Percentiles rank a stretch among this genome's conserved stretches.
These are phyloP conservation scores for Acridotheres tristis DNA, from an alignment of 2,797 vertebrate genomes.

Conservation along the genomic window DNA sequence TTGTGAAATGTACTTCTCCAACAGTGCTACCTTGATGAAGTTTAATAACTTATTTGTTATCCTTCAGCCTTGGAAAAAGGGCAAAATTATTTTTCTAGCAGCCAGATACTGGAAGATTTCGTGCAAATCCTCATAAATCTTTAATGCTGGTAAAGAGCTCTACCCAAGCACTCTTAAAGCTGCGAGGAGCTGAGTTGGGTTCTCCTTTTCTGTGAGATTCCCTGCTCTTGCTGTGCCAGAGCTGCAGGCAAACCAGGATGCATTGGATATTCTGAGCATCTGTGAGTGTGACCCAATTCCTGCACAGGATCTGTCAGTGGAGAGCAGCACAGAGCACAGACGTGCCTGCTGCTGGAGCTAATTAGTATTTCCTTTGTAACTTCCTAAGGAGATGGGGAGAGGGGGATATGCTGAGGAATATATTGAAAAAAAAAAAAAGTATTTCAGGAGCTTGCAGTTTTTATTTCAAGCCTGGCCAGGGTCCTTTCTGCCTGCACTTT, in stretches of 20 bases:
- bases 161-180: neutral
- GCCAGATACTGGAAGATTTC: neutral
- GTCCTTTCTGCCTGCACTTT: neutral
- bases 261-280: conserved; percentile 21
- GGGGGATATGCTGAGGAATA: neutral
- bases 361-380: conserved; percentile 25
- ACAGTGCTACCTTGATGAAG: neutral
- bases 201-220: neutral
- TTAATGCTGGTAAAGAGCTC: neutral
- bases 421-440: neutral
- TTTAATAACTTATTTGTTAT: neutral
- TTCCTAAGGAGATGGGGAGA: neutral
- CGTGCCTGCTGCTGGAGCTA: conserved; percentile 3
- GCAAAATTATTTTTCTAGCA: neutral
- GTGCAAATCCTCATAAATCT: neutral
- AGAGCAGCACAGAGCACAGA: neutral
- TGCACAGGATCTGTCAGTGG: neutral
- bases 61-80: neutral
- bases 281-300: conserved; percentile 42
- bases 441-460: neutral
- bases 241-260: neutral
- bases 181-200: neutral
- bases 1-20: neutral
- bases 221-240: neutral
- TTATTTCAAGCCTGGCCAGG: neutral